Evolutionary conservation across 1,140 invertebrate genomes (phyloP), one percentile per base, ranked within the genome.

Genomic region (Zelostemma sp.): DNA sequence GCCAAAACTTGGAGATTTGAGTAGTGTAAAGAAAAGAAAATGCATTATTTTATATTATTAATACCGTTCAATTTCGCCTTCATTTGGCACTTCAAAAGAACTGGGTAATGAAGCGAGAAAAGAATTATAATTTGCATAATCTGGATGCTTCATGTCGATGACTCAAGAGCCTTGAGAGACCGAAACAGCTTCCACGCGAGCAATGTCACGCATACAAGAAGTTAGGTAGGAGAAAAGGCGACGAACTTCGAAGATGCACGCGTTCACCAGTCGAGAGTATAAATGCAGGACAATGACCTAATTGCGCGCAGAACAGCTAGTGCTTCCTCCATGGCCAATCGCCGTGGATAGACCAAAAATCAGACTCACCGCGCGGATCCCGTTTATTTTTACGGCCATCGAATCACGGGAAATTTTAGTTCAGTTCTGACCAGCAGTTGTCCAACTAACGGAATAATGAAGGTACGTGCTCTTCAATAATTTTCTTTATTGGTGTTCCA

Each of bases 221-320:
- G 28, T 6, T 41, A 55, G 65, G 68, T 62, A 68, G 68, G 72
- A 72, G 65, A 62, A 28, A 62, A 21, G 28, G 41, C 17, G 43
- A 38, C 55, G 69, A 66, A 57, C 58, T 75, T 64, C 43, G 63
- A 76, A 77, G 68, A 79, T 75, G 71, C 78, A 58, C 72, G 67
- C 53, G 21, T 56, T 56, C 72, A 54, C 62, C 49, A 47, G 66
- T 67, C 66, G 65, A 58, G 72, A 74, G 80, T 83, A 83, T 83
- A 83, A 82, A 83, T 82, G 79, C 79, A 82, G 80, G 79, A 81
- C 80, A 82, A 82, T 83, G 81, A 83, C 81, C 81, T 81, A 83
- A 82, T 83, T 83, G 81, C 61, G 75, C 73, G 70, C 79, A 83
- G 80, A 83, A 80, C 75, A 74, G 71, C 70, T 68, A 73, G 75